Conservation (phyloP, 2,797 vertebrate genomes). For the Eremophila alpestris region DNA sequence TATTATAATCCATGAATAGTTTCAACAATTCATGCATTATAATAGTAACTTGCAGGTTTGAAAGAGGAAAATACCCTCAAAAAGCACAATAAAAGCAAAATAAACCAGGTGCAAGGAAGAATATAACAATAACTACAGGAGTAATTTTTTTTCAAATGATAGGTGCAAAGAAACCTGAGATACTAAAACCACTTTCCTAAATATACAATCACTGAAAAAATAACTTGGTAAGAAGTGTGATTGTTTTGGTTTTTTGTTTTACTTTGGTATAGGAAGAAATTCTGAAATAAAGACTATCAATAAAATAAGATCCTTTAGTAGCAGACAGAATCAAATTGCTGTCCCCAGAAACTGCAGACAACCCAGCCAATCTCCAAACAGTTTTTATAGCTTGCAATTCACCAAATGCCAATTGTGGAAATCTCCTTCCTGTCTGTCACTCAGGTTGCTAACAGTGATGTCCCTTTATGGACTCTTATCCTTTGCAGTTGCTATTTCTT, state of each 20-base stretch:
- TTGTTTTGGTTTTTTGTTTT: background rate
- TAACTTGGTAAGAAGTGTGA: background rate
- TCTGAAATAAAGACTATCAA: background rate
- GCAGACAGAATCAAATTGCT: background rate
- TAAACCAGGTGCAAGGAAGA: background rate
- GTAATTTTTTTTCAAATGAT: background rate
- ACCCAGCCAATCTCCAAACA: background rate
- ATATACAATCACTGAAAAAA: background rate
- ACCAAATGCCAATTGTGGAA: slow-evolving; percentile 36
- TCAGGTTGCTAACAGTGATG: background rate
- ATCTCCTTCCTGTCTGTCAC: slow-evolving; percentile 61
- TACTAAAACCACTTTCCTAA: background rate
- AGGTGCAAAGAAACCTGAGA: background rate
- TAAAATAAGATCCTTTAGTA: background rate
- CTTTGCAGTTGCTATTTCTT: background rate
- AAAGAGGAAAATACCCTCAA: background rate
- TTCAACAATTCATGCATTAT: background rate
- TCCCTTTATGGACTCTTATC: slow-evolving; percentile 30
- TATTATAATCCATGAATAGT: background rate
- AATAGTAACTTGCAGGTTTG: background rate
- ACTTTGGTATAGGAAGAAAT: background rate
- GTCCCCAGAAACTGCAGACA: background rate
- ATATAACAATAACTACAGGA: background rate
- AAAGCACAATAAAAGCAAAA: background rate
- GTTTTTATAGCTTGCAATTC: slow-evolving; percentile 64